Conservation (phyloP, 1,140 invertebrate genomes). For the Rhynchophorus ferrugineus region DNA sequence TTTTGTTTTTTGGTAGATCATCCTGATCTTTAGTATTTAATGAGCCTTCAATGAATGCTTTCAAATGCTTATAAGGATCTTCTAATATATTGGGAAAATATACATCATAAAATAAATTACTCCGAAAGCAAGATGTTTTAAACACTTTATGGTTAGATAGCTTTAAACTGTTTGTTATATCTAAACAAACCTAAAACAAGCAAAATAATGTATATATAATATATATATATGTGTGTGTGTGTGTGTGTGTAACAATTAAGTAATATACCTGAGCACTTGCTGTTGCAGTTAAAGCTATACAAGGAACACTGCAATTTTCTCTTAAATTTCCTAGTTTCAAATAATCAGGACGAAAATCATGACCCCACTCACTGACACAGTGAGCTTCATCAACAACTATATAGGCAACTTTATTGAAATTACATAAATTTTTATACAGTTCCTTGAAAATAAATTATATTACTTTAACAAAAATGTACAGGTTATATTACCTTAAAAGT, state of each 20-base stretch:
- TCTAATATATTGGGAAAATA: constrained; percentile 73
- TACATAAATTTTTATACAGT: constrained; percentile 52
- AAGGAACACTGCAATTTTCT: constrained; percentile 63
- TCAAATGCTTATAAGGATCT: constrained; percentile 70
- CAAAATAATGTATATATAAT: too few relatives aligned
- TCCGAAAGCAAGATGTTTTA: constrained; percentile 70
- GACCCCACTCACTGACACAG: constrained; percentile 96
- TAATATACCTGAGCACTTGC: constrained; percentile 68
- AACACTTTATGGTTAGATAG: constrained; percentile 51
- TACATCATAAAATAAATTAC: constrained; percentile 79
- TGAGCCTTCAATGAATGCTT: constrained; percentile 57
- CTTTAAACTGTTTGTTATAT: constrained; percentile 56
- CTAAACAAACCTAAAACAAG: constrained; percentile 47
- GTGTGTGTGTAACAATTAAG: too few relatives aligned
- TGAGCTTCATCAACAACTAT: constrained; percentile 96
- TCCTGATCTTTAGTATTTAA: constrained; percentile 47
- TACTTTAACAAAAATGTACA: constrained; percentile 2
- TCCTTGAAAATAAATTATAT: constrained; percentile 34
- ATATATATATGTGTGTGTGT: too few relatives aligned
- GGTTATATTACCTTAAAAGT: constrained; percentile 53
- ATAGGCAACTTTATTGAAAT: constrained; percentile 62
- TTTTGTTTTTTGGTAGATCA: constrained; percentile 50
- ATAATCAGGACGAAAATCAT: constrained; percentile 95
- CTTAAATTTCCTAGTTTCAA: constrained; percentile 74
- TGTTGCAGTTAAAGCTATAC: constrained; percentile 93